Conservation (phyloP, 2,888 invertebrate species). For the Prenolepis imparis region DNA sequence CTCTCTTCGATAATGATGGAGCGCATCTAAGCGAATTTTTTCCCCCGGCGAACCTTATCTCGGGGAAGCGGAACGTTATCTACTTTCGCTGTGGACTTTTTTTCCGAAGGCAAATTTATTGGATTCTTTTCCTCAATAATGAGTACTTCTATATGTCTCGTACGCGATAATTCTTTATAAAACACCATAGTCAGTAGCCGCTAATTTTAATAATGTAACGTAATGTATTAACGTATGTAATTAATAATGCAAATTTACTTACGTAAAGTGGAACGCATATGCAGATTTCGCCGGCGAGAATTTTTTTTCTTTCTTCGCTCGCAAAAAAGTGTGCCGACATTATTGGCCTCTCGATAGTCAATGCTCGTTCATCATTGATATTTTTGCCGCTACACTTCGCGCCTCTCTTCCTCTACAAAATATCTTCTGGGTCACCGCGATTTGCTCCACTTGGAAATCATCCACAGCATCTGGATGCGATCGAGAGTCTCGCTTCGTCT, state of each 20-base stretch:
- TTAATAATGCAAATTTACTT: neutral
- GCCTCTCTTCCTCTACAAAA: slow-evolving; percentile 24
- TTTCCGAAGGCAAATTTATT: neutral
- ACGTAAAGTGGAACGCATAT: slow-evolving; percentile 10
- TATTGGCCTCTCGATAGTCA: neutral
- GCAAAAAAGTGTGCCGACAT: slow-evolving; percentile 4
- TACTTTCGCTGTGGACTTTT: neutral
- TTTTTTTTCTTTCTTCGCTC: neutral
- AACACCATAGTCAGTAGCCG: neutral
- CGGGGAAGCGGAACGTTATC: neutral
- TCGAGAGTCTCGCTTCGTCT: slow-evolving; percentile 23
- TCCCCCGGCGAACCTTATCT: neutral
- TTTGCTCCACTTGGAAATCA: slow-evolving; percentile 43
- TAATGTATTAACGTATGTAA: too few relatives aligned
- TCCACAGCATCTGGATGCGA: neutral
- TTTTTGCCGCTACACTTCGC: slow-evolving; percentile 10
- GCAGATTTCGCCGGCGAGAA: neutral
- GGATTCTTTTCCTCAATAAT: neutral
- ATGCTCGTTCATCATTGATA: neutral
- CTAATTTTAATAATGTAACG: neutral
- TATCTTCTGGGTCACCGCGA: slow-evolving; percentile 43
- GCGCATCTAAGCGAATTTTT: neutral
- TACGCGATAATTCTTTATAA: neutral
- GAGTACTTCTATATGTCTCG: neutral
- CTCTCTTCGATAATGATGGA: neutral